These are phyloP conservation scores for Idaea biselata DNA, from an alignment of 2,888 invertebrate species.

Conservation along the genomic window DNA sequence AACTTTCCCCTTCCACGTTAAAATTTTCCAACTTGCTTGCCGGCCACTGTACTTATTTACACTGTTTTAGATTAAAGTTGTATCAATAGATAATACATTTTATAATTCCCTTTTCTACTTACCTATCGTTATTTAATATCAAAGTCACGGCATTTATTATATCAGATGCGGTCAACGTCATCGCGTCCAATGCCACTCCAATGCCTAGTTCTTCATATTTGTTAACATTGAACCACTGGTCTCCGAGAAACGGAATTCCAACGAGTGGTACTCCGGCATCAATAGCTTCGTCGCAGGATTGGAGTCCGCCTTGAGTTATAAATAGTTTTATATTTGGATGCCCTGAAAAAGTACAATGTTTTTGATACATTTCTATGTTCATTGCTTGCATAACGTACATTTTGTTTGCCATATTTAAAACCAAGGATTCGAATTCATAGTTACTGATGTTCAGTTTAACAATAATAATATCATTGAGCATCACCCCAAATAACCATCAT, in stretches of 20 bases:
- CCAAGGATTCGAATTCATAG: no score
- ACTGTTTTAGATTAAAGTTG: no score
- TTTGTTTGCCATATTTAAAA: no score
- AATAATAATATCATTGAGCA: no score
- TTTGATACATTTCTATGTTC: background rate
- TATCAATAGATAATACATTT: no score
- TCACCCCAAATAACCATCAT: no score
- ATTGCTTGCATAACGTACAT: background rate
- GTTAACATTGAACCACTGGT: conserved; percentile 43
- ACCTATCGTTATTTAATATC: conserved; percentile 28
- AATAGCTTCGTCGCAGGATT: conserved; percentile 59
- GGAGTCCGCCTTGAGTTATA: conserved; percentile 60
- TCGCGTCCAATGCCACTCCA: conserved; percentile 29
- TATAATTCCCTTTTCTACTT: no score
- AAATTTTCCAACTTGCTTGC: no score
- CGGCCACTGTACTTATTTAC: no score
- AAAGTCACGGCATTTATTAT: conserved; percentile 27
- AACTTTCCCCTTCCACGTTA: no score
- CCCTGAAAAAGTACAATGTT: conserved; percentile 19
- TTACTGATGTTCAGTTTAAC: no score
- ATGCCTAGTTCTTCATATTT: conserved; percentile 32
- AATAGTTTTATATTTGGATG: conserved; percentile 63
- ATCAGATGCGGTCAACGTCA: conserved; percentile 26
- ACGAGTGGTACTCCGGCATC: conserved; percentile 50
- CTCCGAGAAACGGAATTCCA: conserved; percentile 53